Evolutionary conservation across 2,113 vertebrate genomes (phyloP), one percentile per base, ranked within the genome.

Genomic region (Pygoscelis antarcticus): DNA sequence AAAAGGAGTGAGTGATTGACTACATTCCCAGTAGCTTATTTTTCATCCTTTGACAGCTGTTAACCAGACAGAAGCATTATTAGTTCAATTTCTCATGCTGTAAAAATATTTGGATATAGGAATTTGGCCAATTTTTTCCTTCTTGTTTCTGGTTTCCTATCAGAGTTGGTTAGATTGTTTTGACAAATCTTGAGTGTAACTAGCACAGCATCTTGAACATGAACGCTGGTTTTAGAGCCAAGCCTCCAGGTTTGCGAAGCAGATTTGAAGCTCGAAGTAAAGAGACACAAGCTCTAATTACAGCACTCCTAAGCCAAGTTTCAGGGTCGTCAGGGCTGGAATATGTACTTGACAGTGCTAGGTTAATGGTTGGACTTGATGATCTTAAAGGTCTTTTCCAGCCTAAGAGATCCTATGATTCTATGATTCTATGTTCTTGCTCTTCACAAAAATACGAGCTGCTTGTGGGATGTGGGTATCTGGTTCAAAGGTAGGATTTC

Each of bases 31-130:
- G 91, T 91, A 96, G 89, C 95, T 96, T 97, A 94, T 97, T 96
- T 96, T 97, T 96, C 95, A 96, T 96, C 70, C 89, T 94, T 91
- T 95, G 97, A 96, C 96, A 97, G 94, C 95, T 96, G 96, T 95
- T 97, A 97, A 97, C 89, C 94, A 97, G 93, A 89, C 93, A 93
- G 94, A 94, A 90, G 94, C 87, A 95, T 93, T 97, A 96, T 94
- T 97, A 96, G 87, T 87, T 90, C 78, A 77, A 88, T 94, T 97
- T 94, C 88, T 93, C 91, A 88, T 88, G 91, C 93, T 96, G 93
- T 90, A 96, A 95, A 97, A 97, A 96, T 96, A 97, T 96, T 97
- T 95, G 89, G 93, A 87, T 90, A 55, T 55, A 91, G 96, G 87
- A 96, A 94, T 94, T 93, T 52, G 87, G 89, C 95, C 95, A 94